Evolutionary conservation across 2,113 vertebrate genomes (phyloP), one percentile per base, ranked within the genome.

Genomic region (Eonycteris spelaea): DNA sequence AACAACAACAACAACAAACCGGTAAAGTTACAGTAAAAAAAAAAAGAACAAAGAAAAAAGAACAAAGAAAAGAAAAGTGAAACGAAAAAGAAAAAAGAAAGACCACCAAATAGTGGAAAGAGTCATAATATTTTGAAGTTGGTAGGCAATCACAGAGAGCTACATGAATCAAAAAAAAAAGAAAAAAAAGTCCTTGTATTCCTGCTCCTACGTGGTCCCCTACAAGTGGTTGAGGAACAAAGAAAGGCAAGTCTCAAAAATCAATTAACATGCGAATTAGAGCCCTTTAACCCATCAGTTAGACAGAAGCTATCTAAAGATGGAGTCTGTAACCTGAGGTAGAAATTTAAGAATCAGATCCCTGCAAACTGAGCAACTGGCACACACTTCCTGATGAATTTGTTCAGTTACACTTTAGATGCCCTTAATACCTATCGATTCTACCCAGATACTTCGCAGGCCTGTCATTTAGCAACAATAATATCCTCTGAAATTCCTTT

Each of bases 1-100:
- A 6, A 3, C 6, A 6, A 28, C 40, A 40, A 40, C 3, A 40
- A 40, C 40, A 6, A 3, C 6, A 6, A n/a, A n/a, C n/a, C n/a
- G n/a, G n/a, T n/a, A n/a, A n/a, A n/a, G n/a, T n/a, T 35, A 48
- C 14, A 61, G 30, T 40, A 11, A 79, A 59, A 71, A 24, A 1
- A 30, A 35, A 18, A 12, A 45, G 8, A 45, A 71, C 0, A 22
- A 68, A 8, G 12, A 10, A 45, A 45, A 45, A 10, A 45, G 2
- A 45, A 45, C 1, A 11, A 45, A 85, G 8, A 28, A 92, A 45
- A 22, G 13, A 38, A 10, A 89, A 71, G 18, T 11, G 45, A 45
- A 45, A 45, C 10, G 2, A 48, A 48, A 48, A 14, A 14, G 13
- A 48, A 48, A 48, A 45, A 45, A 11, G 13, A 48, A 48, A 14